Base-by-base conservation (phyloP, 1,140 invertebrate species). In the Drosophila tropicalis region DNA sequence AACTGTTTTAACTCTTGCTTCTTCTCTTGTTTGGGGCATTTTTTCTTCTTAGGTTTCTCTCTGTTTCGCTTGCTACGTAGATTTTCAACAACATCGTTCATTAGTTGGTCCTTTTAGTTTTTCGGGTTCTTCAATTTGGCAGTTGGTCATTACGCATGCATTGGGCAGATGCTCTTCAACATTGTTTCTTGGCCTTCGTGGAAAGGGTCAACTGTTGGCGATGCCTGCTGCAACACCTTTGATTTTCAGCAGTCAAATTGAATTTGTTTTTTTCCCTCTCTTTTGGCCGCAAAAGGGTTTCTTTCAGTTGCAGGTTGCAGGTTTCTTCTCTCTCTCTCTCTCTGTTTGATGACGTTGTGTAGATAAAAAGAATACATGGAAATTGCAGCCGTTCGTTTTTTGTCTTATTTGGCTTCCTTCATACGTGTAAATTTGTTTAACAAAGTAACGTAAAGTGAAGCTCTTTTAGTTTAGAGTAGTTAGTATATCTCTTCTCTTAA, bases 101-200 rank as follows among this genome's bases (percentile, higher is more conserved):
- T 69, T 71, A 79, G 56, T 58, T 58, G 56, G 56, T 67, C 56
- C 56, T 58, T 29, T 58, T 58, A 22, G 44, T 51, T 56, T 56
- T 58, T 19, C 36, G 36, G 56, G 56, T 34, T 58, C 56, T 58
- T 58, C 56, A 72, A 74, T 79, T 79, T 76, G 77, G 77, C 77
- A 79, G 77, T 79, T 79, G 77, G 73, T 73, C 77, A 79, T 79
- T 79, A 79, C 73, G 77, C 77, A 79, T 79, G 77, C 77, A 76
- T 70, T 70, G 70, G 44, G 77, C 77, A 79, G 77, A 79, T 79
- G 77, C 77, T 79, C 73, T 39, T 56, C 17, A 51, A 51, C 44
- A 51, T 51, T 51, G 44, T 55, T 58, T 56, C 44, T 44, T 66
- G 17, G 44, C 9, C 58, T 67, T 72, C 60, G 68, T 63, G 61